Evolutionary conservation across 2,797 vertebrate genomes (phyloP).

Genomic region (Morelia viridis): DNA sequence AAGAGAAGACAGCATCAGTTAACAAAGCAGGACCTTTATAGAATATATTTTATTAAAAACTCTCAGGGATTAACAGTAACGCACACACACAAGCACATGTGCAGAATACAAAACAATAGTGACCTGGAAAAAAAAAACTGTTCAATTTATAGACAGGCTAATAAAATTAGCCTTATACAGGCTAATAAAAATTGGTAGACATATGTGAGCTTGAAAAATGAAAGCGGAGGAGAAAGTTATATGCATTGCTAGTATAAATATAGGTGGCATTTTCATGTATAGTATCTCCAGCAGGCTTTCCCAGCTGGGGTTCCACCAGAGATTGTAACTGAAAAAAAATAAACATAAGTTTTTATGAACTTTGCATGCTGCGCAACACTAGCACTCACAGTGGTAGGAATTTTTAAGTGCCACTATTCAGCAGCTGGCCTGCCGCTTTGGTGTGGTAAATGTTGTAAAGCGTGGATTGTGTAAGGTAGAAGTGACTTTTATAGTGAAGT

Average conservation of each 20-base stretch:
- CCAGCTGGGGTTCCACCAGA: not conserved
- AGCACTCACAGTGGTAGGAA: not conserved
- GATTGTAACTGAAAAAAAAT: not conserved
- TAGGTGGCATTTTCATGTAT: not conserved
- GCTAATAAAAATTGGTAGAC: not conserved
- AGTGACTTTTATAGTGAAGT: not conserved
- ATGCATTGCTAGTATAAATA: not conserved
- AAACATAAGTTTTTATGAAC: not conserved
- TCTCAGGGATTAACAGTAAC: not conserved
- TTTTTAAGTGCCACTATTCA: not conserved
- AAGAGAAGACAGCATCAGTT: not conserved
- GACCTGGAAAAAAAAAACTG: not conserved
- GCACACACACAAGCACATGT: not conserved
- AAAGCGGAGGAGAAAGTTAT: not conserved
- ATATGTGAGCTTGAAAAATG: not conserved
- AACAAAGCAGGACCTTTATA: not conserved
- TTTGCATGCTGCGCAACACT: not conserved
- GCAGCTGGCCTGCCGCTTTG: not conserved
- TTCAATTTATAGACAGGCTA: not conserved
- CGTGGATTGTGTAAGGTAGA: not conserved
- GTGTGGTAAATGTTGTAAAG: not conserved
- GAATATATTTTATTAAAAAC: not conserved
- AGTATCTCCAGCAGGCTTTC: not conserved
- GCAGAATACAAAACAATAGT: not conserved
- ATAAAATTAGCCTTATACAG: not conserved